Conservation (phyloP, 2,113 vertebrate genomes). For the Helogale parvula region DNA sequence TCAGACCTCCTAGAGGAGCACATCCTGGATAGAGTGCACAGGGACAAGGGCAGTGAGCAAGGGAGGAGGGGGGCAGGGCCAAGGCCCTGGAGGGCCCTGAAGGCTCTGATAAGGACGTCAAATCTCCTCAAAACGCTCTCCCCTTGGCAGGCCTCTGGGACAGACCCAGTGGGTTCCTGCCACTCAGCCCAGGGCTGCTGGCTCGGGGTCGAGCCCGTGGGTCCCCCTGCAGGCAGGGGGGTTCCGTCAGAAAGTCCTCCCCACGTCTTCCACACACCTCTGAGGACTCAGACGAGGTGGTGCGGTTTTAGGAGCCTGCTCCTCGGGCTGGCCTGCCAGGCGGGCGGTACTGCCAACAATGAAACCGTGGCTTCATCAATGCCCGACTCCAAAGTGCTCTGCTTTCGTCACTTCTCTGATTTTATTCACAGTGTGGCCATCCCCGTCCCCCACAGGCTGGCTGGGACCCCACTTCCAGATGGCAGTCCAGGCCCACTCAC, state of each 20-base stretch:
- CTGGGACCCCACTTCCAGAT: neutral
- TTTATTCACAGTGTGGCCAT: neutral
- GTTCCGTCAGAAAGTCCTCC: no score
- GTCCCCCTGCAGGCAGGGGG: no score
- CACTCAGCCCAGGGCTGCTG: neutral
- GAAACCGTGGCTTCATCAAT: neutral
- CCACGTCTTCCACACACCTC: neutral
- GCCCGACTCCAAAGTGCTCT: neutral
- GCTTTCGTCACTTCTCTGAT: neutral
- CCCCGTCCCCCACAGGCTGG: neutral
- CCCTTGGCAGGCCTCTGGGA: no score
- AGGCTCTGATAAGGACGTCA: neutral
- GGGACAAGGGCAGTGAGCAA: neutral
- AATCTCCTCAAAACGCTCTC: no score
- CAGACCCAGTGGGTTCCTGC: no score
- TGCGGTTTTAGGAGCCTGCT: neutral
- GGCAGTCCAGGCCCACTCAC: neutral
- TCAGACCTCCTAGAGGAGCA: neutral
- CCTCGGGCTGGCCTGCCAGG: neutral
- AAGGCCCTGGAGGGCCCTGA: neutral
- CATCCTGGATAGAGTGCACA: neutral
- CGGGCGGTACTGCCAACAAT: neutral
- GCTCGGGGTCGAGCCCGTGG: neutral
- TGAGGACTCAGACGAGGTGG: neutral
- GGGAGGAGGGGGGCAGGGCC: neutral